Evolutionary conservation across 1,140 invertebrate species (phyloP), one percentile per base, ranked within the genome.

Genomic region (Neodiprion lecontei): DNA sequence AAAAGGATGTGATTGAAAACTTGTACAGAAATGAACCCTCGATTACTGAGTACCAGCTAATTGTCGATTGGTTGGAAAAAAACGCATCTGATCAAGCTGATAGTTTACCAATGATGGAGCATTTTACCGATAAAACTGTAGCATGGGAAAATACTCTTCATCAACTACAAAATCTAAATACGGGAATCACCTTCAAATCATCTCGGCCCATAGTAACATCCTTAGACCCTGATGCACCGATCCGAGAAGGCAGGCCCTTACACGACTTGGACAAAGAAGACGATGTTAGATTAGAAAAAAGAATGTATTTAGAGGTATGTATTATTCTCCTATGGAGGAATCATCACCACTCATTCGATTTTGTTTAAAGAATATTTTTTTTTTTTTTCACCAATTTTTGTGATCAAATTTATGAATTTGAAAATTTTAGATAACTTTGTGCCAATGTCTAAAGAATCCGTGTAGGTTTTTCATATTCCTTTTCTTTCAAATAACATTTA

Each of bases 201-300:
- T 87, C 88, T 1, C 86, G 91, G 68, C 89, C 91, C 72, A 89
- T 95, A 70, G 92, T 97, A 0, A 91, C 92, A 12, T 91, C 92
- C 78, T 88, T 99, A 79, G 97, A 99, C 89, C 97, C 97, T n/a
- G 97, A 99, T 92, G 97, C 97, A 49, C 94, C 95, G 0, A 88
- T 92, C 23, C 90, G 96, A 74, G 93, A 98, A 82, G 93, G 93
- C 21, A 93, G 91, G 83, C 91, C 91, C 28, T 88, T 99, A 17
- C 96, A 98, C 88, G 94, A 97, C 82, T 88, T 98, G 70, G 97
- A 99, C 85, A 91, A 90, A 82, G 95, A 97, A 86, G 97, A 98
- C 90, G 97, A 98, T 81, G 89, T 90, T 74, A 90, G 94, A 78
- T 85, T 98, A 1, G 86, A 94, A 28, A 91, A 89, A 67, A 87